Percentiles rank a stretch among this genome's conserved stretches.
Evolutionary conservation across 2,888 invertebrate genomes (phyloP).

Genomic region (Tenthredo amoena): DNA sequence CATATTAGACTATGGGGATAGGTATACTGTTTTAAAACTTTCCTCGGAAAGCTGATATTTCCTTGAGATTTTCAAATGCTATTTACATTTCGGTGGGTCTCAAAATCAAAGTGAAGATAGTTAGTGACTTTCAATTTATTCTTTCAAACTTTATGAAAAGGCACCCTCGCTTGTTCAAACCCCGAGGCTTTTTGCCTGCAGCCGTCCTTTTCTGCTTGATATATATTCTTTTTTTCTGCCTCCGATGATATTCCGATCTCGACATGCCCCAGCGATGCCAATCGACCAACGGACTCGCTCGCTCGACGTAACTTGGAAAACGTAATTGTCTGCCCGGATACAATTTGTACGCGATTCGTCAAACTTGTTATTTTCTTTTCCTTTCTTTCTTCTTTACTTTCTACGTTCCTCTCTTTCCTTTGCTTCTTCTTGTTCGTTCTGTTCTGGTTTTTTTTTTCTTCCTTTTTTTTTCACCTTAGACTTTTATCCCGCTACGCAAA

Average conservation of each 20-base stretch:
- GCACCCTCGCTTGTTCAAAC: conserved; percentile 9
- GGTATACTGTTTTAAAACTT: not conserved
- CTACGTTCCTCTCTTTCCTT: not conserved
- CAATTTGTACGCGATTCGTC: conserved; percentile 50
- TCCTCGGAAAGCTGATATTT: not conserved
- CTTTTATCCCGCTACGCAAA: not conserved
- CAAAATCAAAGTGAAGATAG: conserved; percentile 4
- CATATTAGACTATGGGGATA: not conserved
- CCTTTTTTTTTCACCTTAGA: not conserved
- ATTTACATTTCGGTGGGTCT: not conserved
- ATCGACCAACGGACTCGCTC: conserved; percentile 29
- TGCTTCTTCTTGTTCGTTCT: not conserved
- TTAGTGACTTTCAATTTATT: conserved; percentile 42
- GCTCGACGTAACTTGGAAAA: conserved; percentile 43
- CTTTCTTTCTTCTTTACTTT: not conserved
- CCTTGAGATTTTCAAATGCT: not conserved
- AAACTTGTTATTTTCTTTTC: conserved; percentile 43
- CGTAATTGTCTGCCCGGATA: conserved; percentile 46
- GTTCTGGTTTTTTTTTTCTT: not conserved
- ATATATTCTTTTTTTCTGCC: conserved; percentile 7
- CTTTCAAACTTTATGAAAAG: conserved; percentile 41
- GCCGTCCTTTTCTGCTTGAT: conserved; percentile 18
- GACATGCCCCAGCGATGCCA: conserved; percentile 42
- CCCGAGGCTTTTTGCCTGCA: conserved; percentile 30
- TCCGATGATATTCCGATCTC: conserved; percentile 43